Percentiles rank a stretch among this genome's conserved stretches.
phyloP scores from a whole-genome alignment of 2,888 invertebrate species.

The Meganola albula region DNA sequence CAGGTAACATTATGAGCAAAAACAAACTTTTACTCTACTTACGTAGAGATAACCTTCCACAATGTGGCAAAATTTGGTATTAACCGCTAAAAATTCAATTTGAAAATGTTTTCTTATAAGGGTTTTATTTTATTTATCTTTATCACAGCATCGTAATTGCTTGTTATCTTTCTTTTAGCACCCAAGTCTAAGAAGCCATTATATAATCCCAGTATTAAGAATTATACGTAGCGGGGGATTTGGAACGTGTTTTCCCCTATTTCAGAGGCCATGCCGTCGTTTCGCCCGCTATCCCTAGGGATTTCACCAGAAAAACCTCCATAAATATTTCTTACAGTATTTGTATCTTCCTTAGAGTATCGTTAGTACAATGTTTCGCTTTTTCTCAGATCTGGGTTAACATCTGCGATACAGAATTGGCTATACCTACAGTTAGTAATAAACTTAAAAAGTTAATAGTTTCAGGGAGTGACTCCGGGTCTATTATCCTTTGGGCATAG shows the following conservation, averaged over 20 bases:
- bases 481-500: too few relatives aligned
- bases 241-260: conserved; percentile 68
- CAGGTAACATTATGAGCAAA: conserved; percentile 13
- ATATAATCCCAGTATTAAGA: conserved; percentile 73
- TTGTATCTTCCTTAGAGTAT: conserved; percentile 75
- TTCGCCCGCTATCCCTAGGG: conserved; percentile 58
- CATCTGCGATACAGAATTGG: conserved; percentile 43
- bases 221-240: conserved; percentile 71
- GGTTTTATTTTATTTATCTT: conserved; percentile 32
- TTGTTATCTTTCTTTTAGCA: conserved; percentile 71
- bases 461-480: too few relatives aligned
- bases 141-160: conserved; percentile 54
- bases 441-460: conserved; percentile 16
- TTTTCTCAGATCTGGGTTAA: conserved; percentile 48
- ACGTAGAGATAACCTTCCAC: conserved; percentile 20
- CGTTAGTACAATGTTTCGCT: conserved; percentile 66
- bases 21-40: conserved; percentile 22
- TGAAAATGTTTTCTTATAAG: too few relatives aligned
- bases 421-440: conserved; percentile 2
- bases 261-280: conserved; percentile 56
- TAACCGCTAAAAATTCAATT: neutral
- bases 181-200: conserved; percentile 67
- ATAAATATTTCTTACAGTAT: conserved; percentile 77
- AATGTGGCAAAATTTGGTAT: too few relatives aligned
- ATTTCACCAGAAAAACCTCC: conserved; percentile 74